These are phyloP conservation scores for Chaitophorus viminalis DNA, from an alignment of 2,888 invertebrate genomes.

Conservation along the genomic window DNA sequence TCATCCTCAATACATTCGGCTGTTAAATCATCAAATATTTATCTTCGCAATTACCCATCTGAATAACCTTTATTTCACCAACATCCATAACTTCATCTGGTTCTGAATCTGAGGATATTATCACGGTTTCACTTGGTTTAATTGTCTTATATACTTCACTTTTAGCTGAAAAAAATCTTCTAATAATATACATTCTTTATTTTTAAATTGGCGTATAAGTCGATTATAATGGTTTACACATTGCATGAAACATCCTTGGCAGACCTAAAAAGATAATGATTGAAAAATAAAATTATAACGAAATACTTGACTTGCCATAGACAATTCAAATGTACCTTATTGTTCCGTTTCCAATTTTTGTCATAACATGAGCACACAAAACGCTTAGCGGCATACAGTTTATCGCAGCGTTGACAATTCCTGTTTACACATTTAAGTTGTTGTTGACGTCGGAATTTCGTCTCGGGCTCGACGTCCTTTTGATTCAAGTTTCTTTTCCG, in stretches of 20 bases:
- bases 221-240: slow-evolving; percentile 16
- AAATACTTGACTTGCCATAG: background rate
- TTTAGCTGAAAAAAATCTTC: background rate
- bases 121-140: background rate
- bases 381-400: slow-evolving; percentile 62
- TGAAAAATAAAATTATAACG: background rate
- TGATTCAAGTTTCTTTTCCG: too few relatives aligned
- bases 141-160: background rate
- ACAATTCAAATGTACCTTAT: slow-evolving; percentile 3
- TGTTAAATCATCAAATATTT: too few relatives aligned
- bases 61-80: too few relatives aligned
- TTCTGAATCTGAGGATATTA: background rate
- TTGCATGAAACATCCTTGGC: background rate
- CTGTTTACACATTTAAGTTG: slow-evolving; percentile 63
- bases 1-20: too few relatives aligned
- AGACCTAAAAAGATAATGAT: slow-evolving; percentile 29
- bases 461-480: too few relatives aligned
- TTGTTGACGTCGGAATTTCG: background rate
- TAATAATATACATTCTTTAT: slow-evolving; percentile 2
- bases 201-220: background rate
- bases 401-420: slow-evolving; percentile 63
- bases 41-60: too few relatives aligned
- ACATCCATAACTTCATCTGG: too few relatives aligned
- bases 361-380: background rate
- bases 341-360: background rate